Percentiles rank a stretch among this genome's conserved stretches.
phyloP scores from a whole-genome alignment of 2,888 invertebrate species.

The Merodon equestris region DNA sequence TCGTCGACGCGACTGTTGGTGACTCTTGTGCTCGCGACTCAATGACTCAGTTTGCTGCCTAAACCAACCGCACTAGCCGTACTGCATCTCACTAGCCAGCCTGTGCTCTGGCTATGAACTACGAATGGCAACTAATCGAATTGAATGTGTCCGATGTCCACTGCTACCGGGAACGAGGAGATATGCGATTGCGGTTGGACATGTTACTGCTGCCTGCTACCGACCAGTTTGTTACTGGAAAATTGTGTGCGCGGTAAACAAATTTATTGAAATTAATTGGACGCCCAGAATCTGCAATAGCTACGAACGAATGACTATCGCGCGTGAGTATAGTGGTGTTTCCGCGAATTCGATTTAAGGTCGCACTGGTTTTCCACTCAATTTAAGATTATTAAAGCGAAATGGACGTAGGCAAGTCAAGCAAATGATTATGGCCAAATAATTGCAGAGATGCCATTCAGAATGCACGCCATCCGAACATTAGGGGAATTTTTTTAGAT shows the following conservation, averaged over 20 bases:
- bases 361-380: constrained; percentile 43
- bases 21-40: constrained; percentile 28
- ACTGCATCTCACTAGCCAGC: constrained; percentile 54
- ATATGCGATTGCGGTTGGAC: constrained; percentile 58
- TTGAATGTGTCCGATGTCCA: constrained; percentile 55
- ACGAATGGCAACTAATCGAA: constrained; percentile 62
- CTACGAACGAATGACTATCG: background rate
- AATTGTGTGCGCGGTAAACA: constrained; percentile 63
- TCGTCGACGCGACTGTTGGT: constrained; percentile 27
- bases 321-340: constrained; percentile 9
- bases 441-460: constrained; percentile 47
- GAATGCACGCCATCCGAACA: constrained; percentile 59
- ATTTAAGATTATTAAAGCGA: constrained; percentile 52
- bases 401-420: constrained; percentile 60
- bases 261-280: constrained; percentile 69
- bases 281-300: constrained; percentile 49
- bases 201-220: constrained; percentile 18
- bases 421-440: constrained; percentile 62
- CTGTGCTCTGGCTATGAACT: constrained; percentile 56
- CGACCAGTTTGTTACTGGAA: constrained; percentile 55
- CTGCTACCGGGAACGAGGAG: constrained; percentile 26
- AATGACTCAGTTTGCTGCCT: constrained; percentile 43
- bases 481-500: constrained; percentile 31
- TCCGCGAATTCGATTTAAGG: constrained; percentile 49
- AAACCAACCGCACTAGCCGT: constrained; percentile 19